Conservation (phyloP, 2,113 vertebrate genomes). For the Hymenochirus boettgeri region DNA sequence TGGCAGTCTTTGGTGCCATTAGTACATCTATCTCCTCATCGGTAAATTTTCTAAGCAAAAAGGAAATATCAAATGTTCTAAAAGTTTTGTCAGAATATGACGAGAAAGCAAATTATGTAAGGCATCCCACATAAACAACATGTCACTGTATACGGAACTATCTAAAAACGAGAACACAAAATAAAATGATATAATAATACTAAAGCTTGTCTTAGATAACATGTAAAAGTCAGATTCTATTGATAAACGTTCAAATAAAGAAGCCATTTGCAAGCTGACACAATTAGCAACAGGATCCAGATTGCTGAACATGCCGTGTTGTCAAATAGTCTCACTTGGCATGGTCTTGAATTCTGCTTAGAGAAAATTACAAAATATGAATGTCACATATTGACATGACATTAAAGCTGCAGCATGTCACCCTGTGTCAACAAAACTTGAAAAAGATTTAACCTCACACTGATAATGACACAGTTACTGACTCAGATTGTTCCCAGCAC, state of each 20-base stretch:
- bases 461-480: background rate
- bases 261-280: conserved; percentile 31
- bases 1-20: no score
- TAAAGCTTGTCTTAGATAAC: background rate
- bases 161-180: no score
- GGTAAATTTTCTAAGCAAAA: no score
- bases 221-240: conserved; percentile 8
- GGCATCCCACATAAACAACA: no score
- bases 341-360: conserved; percentile 33
- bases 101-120: no score
- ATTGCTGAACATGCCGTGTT: conserved; percentile 40
- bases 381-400: conserved; percentile 42
- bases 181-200: no score
- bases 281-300: conserved; percentile 32
- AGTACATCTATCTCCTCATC: no score
- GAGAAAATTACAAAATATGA: conserved; percentile 41
- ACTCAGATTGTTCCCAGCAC: background rate
- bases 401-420: conserved; percentile 36
- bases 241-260: conserved; percentile 29
- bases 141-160: no score
- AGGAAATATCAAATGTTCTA: no score
- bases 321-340: conserved; percentile 40
- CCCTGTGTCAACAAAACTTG: conserved; percentile 26
- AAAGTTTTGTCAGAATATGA: no score
- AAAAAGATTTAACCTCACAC: conserved; percentile 14